Conservation (phyloP, 2,113 vertebrate species). For the Hassar affinis region DNA sequence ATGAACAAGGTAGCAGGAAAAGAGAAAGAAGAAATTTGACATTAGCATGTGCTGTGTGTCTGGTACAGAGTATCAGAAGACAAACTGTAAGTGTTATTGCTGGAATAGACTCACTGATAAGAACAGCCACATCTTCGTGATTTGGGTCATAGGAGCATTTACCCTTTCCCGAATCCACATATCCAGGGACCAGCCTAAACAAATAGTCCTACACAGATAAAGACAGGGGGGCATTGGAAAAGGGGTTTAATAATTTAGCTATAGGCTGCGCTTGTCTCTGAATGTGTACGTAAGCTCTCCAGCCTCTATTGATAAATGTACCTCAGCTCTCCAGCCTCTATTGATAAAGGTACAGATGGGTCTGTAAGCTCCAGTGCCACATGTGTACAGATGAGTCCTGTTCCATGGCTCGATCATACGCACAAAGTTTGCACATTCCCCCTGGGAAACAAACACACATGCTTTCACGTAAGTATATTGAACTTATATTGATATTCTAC, state of each 20-base stretch:
- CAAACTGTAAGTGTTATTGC: neutral
- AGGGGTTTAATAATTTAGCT: conserved; percentile 25
- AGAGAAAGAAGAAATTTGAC: neutral
- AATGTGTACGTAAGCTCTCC: conserved; percentile 60
- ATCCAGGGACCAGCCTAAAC: conserved; percentile 78
- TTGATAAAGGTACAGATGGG: conserved; percentile 81
- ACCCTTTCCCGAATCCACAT: conserved; percentile 79
- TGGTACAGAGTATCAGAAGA: neutral
- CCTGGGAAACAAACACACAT: conserved; percentile 58
- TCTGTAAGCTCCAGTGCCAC: conserved; percentile 81
- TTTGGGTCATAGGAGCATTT: conserved; percentile 82
- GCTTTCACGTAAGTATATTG: conserved; percentile 7
- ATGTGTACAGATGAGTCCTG: conserved; percentile 82
- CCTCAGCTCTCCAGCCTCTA: conserved; percentile 82
- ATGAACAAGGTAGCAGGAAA: neutral
- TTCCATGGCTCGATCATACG: conserved; percentile 81
- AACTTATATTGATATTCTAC: neutral
- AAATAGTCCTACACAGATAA: conserved; percentile 75
- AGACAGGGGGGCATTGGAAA: conserved; percentile 27
- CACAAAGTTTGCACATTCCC: conserved; percentile 75
- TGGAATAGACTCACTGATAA: conserved; percentile 72
- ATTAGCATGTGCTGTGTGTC: neutral
- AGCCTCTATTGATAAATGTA: conserved; percentile 77
- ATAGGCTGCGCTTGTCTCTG: neutral
- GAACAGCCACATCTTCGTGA: conserved; percentile 73